phyloP scores from a whole-genome alignment of 2,888 invertebrate species.

The Dryadula phaetusa region DNA sequence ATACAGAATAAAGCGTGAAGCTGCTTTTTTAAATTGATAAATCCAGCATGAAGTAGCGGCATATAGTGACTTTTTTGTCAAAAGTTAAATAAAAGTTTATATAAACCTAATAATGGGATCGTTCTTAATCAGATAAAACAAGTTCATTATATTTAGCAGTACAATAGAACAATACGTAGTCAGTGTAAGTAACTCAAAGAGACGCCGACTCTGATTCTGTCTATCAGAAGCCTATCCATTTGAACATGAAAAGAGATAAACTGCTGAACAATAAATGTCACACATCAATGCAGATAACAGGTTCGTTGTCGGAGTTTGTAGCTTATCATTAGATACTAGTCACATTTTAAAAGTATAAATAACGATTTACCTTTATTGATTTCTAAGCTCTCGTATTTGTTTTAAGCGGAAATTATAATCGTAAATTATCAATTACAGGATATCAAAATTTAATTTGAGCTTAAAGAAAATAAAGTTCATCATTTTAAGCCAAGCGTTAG shows the following conservation, averaged over 20 bases:
- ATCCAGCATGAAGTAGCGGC: no score
- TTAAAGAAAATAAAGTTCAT: no score
- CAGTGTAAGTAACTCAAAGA: constrained; percentile 5
- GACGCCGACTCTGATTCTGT: constrained; percentile 2
- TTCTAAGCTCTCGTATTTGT: background rate
- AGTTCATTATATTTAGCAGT: constrained; percentile 4
- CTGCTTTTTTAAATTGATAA: no score
- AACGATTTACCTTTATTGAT: background rate
- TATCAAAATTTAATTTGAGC: no score
- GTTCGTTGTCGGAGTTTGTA: constrained; percentile 49
- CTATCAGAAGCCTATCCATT: constrained; percentile 21
- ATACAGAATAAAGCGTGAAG: no score
- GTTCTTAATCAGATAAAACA: background rate
- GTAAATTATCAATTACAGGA: no score
- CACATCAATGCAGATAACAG: constrained; percentile 44
- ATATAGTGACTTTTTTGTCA: no score
- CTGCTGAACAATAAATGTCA: constrained; percentile 44
- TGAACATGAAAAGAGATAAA: constrained; percentile 39
- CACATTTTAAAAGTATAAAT: constrained; percentile 4
- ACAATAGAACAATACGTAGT: background rate
- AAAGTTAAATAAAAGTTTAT: background rate
- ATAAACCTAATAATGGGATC: background rate
- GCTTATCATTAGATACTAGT: constrained; percentile 28
- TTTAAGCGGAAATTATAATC: background rate
- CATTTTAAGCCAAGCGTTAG: no score